Evolutionary conservation across 2,888 invertebrate genomes (phyloP), one percentile per base, ranked within the genome.

Genomic region (Amblyteles armatorius): DNA sequence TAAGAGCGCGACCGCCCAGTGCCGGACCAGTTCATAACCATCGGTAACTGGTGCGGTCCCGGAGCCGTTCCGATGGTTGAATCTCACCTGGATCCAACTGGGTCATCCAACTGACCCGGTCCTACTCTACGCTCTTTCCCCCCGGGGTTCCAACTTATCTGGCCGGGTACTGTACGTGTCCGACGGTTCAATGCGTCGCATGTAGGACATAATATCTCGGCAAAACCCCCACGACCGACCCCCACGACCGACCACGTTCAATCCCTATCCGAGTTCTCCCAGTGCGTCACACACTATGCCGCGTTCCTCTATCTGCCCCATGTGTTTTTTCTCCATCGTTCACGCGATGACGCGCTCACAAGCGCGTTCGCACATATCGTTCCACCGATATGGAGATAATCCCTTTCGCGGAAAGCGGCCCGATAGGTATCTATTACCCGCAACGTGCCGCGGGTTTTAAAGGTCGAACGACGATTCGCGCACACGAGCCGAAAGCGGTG

Each of bases 381-480:
- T 22, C 52, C 36, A 50, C 73, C 40, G 76, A 65, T 65, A 83
- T 73, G 71, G 57, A 65, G 81, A 81, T 87, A 87, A 86, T 86
- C 81, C 84, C 77, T 83, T 86, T 81, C 57, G 63, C 73, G 57
- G 67, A 71, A 84, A 83, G 76, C 57, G 81, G 79, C 72, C 44
- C 82, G 80, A 80, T 77, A 80, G 86, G 79, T 86, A 87, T 87
- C 86, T 87, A 87, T 87, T 86, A 86, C 84, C 65, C 57, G 80
- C 83, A 83, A 86, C 87, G 86, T 86, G 87, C 83, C 79, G 22
- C 65, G 86, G 63, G 77, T 87, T 87, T 84, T 83, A 87, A 87
- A 84, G 85, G 73, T 84, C 71, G 76, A 67, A 68, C 71, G 81
- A 57, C 57, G 57, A 57, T 26, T 26, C 22, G 22, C 16, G 57